These are phyloP conservation scores for Cotesia typhae DNA, from an alignment of 1,140 invertebrate species.

Conservation along the genomic window DNA sequence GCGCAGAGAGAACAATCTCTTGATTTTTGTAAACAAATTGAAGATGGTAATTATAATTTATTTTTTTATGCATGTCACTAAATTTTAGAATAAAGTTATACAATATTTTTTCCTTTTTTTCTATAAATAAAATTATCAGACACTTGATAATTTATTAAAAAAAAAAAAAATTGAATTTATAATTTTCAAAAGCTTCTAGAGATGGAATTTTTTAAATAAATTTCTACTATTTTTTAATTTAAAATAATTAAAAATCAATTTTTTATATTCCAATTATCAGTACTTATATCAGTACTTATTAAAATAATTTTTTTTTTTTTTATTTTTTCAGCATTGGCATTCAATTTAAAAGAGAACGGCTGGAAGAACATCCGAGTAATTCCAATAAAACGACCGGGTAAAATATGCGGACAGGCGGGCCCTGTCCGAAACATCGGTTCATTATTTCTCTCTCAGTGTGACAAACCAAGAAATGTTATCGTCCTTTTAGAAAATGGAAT, in stretches of 20 bases:
- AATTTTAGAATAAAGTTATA: neutral
- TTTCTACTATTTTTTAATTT: neutral
- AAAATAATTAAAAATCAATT: neutral
- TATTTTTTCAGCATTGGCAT: constrained; percentile 48
- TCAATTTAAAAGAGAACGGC: constrained; percentile 50
- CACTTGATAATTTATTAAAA: neutral
- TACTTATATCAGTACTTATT: no score
- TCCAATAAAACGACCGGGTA: constrained; percentile 54
- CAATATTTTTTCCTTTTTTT: neutral
- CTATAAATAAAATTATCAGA: neutral
- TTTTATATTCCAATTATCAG: neutral
- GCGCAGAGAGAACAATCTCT: constrained; percentile 41
- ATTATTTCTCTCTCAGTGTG: constrained; percentile 58
- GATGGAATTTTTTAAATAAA: no score
- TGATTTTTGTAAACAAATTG: constrained; percentile 56
- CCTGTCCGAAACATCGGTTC: constrained; percentile 59
- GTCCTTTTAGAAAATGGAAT: constrained; percentile 57
- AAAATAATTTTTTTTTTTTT: no score
- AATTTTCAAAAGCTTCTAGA: no score
- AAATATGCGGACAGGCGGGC: constrained; percentile 59
- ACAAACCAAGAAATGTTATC: constrained; percentile 58
- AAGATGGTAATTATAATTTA: constrained; percentile 46
- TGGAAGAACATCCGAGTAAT: constrained; percentile 61
- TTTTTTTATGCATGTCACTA: neutral
- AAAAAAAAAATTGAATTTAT: no score